Evolutionary conservation across 2,797 vertebrate genomes (phyloP).

Genomic region (Acanthurus lineatus): DNA sequence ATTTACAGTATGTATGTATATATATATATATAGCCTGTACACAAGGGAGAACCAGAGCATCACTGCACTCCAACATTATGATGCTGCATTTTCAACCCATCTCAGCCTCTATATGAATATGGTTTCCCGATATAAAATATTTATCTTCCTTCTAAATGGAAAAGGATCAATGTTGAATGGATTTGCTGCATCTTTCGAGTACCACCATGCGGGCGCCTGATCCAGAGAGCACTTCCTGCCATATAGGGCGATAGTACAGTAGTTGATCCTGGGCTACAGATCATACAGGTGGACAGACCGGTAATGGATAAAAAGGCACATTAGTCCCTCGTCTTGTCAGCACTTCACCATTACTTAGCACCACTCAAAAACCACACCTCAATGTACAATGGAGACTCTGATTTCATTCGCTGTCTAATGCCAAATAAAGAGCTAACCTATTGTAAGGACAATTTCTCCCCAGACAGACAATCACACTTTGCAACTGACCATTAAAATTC

Average conservation of each 20-base stretch:
- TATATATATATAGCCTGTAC: background rate
- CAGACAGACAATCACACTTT: constrained; percentile 28
- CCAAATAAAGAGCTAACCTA: constrained; percentile 63
- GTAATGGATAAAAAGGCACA: constrained; percentile 82
- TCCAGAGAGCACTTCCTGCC: constrained; percentile 75
- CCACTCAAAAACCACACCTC: constrained; percentile 83
- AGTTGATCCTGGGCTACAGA: constrained; percentile 51
- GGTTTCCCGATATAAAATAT: constrained; percentile 77
- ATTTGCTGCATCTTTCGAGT: constrained; percentile 76
- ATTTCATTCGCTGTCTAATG: constrained; percentile 72
- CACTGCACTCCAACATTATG: constrained; percentile 35
- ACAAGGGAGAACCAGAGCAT: constrained; percentile 32
- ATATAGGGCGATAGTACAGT: constrained; percentile 56
- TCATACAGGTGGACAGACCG: constrained; percentile 72
- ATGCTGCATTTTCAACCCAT: constrained; percentile 57
- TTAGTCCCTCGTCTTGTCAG: constrained; percentile 80
- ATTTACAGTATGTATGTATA: background rate
- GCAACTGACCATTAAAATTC: constrained; percentile 24
- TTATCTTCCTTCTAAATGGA: constrained; percentile 77
- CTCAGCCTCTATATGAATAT: constrained; percentile 54
- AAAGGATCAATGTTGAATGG: constrained; percentile 82
- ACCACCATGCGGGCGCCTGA: constrained; percentile 63
- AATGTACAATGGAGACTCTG: constrained; percentile 74
- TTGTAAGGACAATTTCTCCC: constrained; percentile 21
- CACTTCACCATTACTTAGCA: constrained; percentile 79